A percentile compares a stretch with the other conserved stretches of the same genome.
These are phyloP conservation scores for Chiroxiphia lanceolata DNA, from an alignment of 2,797 vertebrate genomes.

Conservation along the genomic window DNA sequence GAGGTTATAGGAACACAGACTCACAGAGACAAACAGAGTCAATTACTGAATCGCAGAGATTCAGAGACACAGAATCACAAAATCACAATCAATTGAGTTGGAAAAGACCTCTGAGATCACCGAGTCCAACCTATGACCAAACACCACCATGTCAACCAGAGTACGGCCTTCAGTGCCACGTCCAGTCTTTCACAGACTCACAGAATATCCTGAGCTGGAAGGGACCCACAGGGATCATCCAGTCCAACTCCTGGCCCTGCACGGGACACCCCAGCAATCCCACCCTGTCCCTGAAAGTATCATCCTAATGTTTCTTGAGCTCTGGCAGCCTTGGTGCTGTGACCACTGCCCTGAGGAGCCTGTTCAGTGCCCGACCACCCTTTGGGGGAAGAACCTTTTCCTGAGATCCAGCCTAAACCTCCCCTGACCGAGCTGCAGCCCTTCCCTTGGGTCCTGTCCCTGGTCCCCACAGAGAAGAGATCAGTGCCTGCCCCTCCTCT, in stretches of 20 bases:
- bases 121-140: accelerated
- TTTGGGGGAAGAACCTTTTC: background rate
- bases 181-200: background rate
- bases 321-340: accelerated
- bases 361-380: background rate
- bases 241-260: background rate
- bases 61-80: background rate
- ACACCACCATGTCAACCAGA: background rate
- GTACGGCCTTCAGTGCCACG: background rate
- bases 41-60: background rate
- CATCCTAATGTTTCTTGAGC: background rate
- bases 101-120: background rate
- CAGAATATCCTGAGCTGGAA: too few species aligned
- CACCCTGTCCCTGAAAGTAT: background rate
- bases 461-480: accelerated
- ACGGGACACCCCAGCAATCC: background rate
- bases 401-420: background rate
- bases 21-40: background rate
- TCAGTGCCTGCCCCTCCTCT: background rate
- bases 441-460: background rate
- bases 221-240: background rate
- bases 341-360: background rate
- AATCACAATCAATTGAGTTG: accelerated
- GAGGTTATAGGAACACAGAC: background rate
- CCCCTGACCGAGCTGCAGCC: accelerated